Evolutionary conservation across 2,797 vertebrate species (phyloP).

Genomic region (Okamejei kenojei): DNA sequence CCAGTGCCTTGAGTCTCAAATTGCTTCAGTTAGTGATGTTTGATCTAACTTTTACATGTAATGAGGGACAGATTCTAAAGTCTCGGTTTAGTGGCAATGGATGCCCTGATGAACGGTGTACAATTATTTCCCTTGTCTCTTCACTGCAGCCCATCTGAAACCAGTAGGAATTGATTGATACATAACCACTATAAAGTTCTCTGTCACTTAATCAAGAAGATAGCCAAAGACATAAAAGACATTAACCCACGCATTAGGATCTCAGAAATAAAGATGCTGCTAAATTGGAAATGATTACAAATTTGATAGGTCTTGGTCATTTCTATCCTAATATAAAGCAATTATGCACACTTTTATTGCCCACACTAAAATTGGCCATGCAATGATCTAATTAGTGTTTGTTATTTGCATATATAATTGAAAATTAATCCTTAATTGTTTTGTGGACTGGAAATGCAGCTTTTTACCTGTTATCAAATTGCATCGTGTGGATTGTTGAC

Average conservation of each 20-base stretch:
- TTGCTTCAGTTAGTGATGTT: neutral
- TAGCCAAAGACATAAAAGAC: neutral
- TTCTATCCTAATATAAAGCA: neutral
- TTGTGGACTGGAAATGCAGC: neutral
- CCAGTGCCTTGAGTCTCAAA: neutral
- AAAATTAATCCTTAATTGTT: conserved; percentile 2
- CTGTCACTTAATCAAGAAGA: neutral
- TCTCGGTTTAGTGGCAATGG: neutral
- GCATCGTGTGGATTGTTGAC: neutral
- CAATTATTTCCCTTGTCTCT: neutral
- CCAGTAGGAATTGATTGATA: neutral
- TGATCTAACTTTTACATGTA: neutral
- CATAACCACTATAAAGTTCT: neutral
- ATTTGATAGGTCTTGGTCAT: neutral
- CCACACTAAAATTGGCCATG: neutral
- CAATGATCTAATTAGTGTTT: neutral
- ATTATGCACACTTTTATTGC: neutral
- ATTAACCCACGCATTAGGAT: neutral
- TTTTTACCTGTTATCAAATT: neutral
- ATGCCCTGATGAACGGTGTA: neutral
- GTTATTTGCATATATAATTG: neutral
- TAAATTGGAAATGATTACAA: neutral
- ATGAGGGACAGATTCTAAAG: neutral
- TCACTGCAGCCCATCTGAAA: neutral
- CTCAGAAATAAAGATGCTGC: too few relatives aligned